Conservation (phyloP, 2,113 vertebrate genomes). For the Corythoichthys haematopterus region DNA sequence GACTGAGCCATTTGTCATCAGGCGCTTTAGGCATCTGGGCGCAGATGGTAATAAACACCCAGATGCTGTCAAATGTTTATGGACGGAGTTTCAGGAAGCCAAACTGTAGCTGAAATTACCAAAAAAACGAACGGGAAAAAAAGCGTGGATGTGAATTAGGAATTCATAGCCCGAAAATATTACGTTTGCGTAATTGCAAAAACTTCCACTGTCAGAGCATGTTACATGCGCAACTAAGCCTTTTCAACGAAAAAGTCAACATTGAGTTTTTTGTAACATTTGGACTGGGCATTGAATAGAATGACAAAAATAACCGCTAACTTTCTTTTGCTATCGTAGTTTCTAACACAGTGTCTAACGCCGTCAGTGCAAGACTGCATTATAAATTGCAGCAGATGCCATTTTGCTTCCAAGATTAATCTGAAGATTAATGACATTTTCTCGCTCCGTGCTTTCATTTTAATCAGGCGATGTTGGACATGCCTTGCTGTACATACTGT, state of each 20-base stretch:
- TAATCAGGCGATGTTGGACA: neutral
- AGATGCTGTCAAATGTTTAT: slow-evolving; percentile 2
- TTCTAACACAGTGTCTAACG: too few species aligned
- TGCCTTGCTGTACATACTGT: neutral
- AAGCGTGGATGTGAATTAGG: neutral
- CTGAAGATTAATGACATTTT: neutral
- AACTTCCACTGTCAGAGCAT: neutral
- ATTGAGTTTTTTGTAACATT: too few species aligned
- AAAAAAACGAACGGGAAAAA: neutral
- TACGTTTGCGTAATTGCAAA: neutral
- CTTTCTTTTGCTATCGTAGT: too few species aligned
- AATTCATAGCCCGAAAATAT: neutral
- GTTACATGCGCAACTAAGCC: too few species aligned
- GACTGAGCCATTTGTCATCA: slow-evolving; percentile 20
- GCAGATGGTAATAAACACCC: neutral
- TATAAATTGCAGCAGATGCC: neutral
- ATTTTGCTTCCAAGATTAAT: neutral
- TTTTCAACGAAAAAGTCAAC: too few species aligned
- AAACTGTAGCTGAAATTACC: neutral
- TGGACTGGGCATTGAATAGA: too few species aligned
- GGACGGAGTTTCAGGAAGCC: neutral
- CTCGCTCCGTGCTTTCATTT: neutral
- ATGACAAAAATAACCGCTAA: too few species aligned
- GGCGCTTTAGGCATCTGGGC: slow-evolving; percentile 4
- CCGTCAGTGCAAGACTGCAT: neutral